Evolutionary conservation across 2,113 vertebrate species (phyloP).

Genomic region (Hippocampus comes): DNA sequence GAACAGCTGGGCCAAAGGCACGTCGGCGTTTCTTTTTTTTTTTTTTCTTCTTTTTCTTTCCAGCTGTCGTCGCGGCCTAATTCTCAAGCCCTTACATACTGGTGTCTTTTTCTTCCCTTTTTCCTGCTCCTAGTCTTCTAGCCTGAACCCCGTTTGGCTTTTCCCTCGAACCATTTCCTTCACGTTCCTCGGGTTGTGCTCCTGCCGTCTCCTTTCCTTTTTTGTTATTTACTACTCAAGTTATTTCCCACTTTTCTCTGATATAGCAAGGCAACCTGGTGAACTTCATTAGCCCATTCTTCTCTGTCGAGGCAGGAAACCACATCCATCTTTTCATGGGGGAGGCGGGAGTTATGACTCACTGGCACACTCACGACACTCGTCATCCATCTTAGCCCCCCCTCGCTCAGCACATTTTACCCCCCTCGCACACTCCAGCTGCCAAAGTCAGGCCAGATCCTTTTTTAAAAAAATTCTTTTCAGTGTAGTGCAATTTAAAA

Average conservation of each 20-base stretch:
- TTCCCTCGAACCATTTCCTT: conserved; percentile 9
- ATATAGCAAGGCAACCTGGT: conserved; percentile 45
- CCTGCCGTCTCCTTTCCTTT: conserved; percentile 21
- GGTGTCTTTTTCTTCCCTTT: background rate
- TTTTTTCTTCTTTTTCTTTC: conserved; percentile 23
- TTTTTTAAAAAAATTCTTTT: conserved; percentile 41
- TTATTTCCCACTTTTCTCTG: conserved; percentile 27
- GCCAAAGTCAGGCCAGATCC: conserved; percentile 50
- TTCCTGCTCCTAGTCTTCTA: background rate
- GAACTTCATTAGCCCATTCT: conserved; percentile 59
- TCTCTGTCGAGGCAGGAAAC: conserved; percentile 54
- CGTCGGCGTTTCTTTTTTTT: conserved; percentile 39
- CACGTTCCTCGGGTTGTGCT: conserved; percentile 8
- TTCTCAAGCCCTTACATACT: conserved; percentile 27
- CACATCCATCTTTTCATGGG: conserved; percentile 58
- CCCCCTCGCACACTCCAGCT: conserved; percentile 29
- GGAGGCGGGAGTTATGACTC: conserved; percentile 57
- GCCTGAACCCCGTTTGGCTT: conserved; percentile 6
- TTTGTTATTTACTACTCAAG: conserved; percentile 9
- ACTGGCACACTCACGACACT: conserved; percentile 20
- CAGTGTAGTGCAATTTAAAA: conserved; percentile 36
- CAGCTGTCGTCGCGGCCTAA: conserved; percentile 34
- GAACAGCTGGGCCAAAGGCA: conserved; percentile 66
- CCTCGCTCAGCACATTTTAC: conserved; percentile 53
- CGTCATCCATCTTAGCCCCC: conserved; percentile 43